Base-by-base conservation (phyloP, 2,797 vertebrate genomes). In the Glossophaga mutica region DNA sequence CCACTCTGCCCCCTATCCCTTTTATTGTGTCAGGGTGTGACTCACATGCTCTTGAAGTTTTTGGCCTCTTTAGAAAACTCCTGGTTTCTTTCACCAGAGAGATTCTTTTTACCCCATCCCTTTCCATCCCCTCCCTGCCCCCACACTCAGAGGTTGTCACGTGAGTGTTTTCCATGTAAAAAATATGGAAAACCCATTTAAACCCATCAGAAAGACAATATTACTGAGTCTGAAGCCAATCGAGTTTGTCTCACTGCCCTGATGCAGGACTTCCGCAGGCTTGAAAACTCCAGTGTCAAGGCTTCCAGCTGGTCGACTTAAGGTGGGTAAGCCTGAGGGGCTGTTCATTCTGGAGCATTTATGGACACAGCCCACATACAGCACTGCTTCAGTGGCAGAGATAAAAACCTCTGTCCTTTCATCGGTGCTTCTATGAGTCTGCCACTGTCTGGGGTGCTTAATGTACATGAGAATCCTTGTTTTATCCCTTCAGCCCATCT, bases 81-180 rank as follows among this genome's bases (percentile, higher is more conserved):
- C 71, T 98, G 97, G 96, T 97, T 98, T 87, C 97, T 55, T 84
- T 94, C 97, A 91, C 19, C 73, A 39, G 87, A 96, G 34, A 74
- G 46, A 81, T 34, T 74, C 48, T 94, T 88, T 90, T 86, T 34
- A 46, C 65, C 44, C n/a, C 1, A 14, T 21, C 19, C 19, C 37
- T 85, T n/a, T 70, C n/a, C 0, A 21, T 86, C 22, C 5, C 46
- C 3, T 94, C 42, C 73, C 0, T 34, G 3, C 65, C 59, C 67
- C 50, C 9, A 34, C 44, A 18, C 65, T 90, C 93, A 65, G 26
- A 0, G n/a, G 22, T 94, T 78, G 50, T 93, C 96, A 91, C 34
- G 3, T 29, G n/a, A 71, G 62, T 96, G 37, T 93, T 96, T 93
- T 95, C 89, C 88, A 24, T 0, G 1, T 10, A 0, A 70, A 0